Evolutionary conservation across 2,797 vertebrate genomes (phyloP), one percentile per base, ranked within the genome.

Genomic region (Amazona finschi): DNA sequence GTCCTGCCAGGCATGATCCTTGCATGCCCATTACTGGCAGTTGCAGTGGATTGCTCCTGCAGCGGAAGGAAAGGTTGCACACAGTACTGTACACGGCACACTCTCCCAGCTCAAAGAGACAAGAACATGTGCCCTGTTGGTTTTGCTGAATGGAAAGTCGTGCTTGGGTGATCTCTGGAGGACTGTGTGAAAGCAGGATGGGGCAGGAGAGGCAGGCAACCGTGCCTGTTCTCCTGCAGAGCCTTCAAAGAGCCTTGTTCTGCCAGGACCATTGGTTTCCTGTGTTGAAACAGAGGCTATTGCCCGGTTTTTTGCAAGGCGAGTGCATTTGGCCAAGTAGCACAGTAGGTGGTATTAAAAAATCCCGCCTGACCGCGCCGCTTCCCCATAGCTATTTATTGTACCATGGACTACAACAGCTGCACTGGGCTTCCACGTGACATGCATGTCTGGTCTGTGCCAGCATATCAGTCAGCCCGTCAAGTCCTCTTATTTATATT

Each of bases 311-410:
- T 38, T 36, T 31, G 4, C 15, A 28, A 43, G 41, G n/a, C 0
- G 0, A 70, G 27, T 91, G 39, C 52, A 4, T 72, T 86, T 24
- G 1, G 74, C 77, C 89, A 94, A 95, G 80, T 87, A 82, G 85
- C 81, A 89, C 65, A 85, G 89, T 81, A 85, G 62, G 55, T 64
- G 41, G 33, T 91, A 75, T 85, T 78, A 87, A 64, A 53, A 95
- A 93, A 30, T 39, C n/a, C 74, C 14, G 3, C 22, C 8, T 76
- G 73, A 49, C 38, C 2, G 1, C 0, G 6, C 22, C 0, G 15
- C 85, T 94, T 95, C 66, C 77, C 77, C 44, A 20, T 67, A 74
- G 88, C 92, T 97, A 94, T 96, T 96, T 96, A 95, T 96, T 94
- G 93, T 87, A 80, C 66, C 71, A 75, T 7, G 47, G 91, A 46